Evolutionary conservation across 2,888 invertebrate species (phyloP).

Genomic region (Panzeria rudis): DNA sequence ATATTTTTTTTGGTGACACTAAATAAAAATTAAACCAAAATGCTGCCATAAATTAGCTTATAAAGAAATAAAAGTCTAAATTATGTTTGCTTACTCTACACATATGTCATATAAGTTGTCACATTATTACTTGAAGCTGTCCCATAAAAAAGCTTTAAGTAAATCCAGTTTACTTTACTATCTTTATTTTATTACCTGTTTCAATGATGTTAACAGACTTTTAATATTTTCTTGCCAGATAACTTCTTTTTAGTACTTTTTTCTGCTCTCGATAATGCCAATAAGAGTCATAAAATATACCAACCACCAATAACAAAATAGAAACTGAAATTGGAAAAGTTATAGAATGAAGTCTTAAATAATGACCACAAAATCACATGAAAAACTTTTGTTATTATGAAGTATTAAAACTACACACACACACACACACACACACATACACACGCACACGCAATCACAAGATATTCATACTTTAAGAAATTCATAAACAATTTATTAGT

Average conservation of each 20-base stretch:
- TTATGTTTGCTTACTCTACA: no score
- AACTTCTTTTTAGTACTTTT: not conserved
- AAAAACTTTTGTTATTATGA: constrained; percentile 53
- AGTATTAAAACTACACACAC: constrained; percentile 9
- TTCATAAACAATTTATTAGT: constrained; percentile 4
- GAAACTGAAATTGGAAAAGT: constrained; percentile 56
- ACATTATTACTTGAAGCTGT: not conserved
- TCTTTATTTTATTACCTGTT: not conserved
- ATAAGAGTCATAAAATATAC: constrained; percentile 10
- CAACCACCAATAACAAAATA: constrained; percentile 1
- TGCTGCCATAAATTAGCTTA: not conserved
- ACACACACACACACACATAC: not conserved
- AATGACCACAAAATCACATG: constrained; percentile 46
- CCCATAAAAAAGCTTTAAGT: not conserved
- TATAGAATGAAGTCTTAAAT: constrained; percentile 28
- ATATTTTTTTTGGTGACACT: no score
- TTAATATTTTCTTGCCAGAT: not conserved
- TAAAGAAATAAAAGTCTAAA: not conserved
- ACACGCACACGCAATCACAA: not conserved
- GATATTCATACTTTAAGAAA: not conserved
- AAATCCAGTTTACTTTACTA: not conserved
- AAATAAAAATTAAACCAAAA: no score
- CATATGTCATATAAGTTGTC: not conserved
- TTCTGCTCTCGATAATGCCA: not conserved
- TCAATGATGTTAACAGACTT: constrained; percentile 2